phyloP scores from a whole-genome alignment of 2,113 vertebrate genomes.

The Mionectes macconnelli region DNA sequence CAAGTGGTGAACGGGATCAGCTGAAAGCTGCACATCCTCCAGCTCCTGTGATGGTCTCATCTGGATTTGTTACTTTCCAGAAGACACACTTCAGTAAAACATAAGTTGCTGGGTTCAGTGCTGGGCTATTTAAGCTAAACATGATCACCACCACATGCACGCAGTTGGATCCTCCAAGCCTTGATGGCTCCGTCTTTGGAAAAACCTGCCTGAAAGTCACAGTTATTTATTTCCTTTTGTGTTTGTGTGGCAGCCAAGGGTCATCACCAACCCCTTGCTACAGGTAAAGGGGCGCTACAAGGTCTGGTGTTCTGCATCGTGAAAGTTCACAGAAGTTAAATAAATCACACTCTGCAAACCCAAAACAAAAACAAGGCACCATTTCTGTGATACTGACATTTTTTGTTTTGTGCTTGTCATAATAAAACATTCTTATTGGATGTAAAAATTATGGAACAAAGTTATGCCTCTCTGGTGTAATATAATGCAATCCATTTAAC shows the following conservation, averaged over 20 bases:
- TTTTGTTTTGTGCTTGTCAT: constrained; percentile 18
- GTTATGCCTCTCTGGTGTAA: constrained; percentile 61
- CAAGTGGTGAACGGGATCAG: not conserved
- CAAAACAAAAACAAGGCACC: not conserved
- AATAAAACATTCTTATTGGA: constrained; percentile 68
- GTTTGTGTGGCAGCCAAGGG: not conserved
- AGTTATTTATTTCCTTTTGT: not conserved
- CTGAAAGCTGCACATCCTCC: rapidly evolving
- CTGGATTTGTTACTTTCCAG: not conserved
- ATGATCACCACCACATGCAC: not conserved
- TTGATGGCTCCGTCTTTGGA: not conserved
- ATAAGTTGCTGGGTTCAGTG: not conserved
- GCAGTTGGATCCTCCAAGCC: no score
- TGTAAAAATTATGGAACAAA: constrained; percentile 59
- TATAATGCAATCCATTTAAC: constrained; percentile 65
- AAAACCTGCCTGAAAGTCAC: not conserved
- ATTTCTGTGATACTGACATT: not conserved
- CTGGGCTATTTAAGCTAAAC: not conserved
- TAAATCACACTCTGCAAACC: not conserved
- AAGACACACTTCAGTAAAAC: not conserved
- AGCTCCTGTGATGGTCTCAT: not conserved
- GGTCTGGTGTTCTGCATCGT: not conserved
- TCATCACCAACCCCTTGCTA: not conserved
- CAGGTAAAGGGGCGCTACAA: not conserved
- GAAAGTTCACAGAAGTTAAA: constrained; percentile 14